Evolutionary conservation across 1,140 invertebrate species (phyloP).

Genomic region (Panagrolaimus sp.): DNA sequence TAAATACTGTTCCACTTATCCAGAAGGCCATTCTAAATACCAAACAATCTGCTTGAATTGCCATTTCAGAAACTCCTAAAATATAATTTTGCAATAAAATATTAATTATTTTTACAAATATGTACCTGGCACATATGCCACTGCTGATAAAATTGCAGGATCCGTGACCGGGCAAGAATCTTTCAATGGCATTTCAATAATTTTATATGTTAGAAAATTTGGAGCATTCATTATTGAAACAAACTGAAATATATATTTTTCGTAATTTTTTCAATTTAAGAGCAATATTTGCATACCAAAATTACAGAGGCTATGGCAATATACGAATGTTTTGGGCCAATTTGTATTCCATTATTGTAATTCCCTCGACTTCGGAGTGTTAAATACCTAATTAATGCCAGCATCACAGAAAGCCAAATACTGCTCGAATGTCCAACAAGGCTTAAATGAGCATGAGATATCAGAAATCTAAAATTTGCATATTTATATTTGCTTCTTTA

Average conservation of each 20-base stretch:
- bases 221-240: slow-evolving; percentile 50
- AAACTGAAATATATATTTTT: slow-evolving; percentile 30
- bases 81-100: too few species aligned
- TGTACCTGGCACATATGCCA: slow-evolving; percentile 55
- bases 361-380: slow-evolving; percentile 44
- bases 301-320: slow-evolving; percentile 50
- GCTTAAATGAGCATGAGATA: slow-evolving; percentile 56
- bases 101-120: too few species aligned
- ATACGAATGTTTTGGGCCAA: slow-evolving; percentile 44
- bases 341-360: neutral
- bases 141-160: slow-evolving; percentile 13
- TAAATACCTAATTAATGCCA: slow-evolving; percentile 55
- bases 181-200: slow-evolving; percentile 45
- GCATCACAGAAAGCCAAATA: slow-evolving; percentile 57
- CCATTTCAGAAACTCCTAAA: slow-evolving; percentile 54
- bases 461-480: slow-evolving; percentile 29
- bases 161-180: slow-evolving; percentile 40
- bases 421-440: slow-evolving; percentile 54
- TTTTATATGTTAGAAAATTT: slow-evolving; percentile 59
- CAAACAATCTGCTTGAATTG: slow-evolving; percentile 22
- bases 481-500: too few species aligned
- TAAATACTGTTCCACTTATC: slow-evolving; percentile 58
- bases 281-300: slow-evolving; percentile 37
- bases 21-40: slow-evolving; percentile 57
- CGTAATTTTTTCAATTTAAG: too few species aligned